Conservation (phyloP, 2,888 invertebrate species). For the Beris chalybata region DNA sequence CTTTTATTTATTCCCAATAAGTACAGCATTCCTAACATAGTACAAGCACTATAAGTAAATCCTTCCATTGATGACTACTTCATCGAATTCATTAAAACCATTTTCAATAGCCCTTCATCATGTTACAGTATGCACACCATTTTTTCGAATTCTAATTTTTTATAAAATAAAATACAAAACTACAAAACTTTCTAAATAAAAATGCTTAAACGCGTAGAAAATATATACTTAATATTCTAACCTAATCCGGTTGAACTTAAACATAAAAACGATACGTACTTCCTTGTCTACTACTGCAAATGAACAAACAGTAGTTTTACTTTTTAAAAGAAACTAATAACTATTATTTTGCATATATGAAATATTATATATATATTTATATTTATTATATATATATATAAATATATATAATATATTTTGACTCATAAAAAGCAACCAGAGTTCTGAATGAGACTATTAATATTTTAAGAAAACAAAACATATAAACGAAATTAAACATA, state of each 20-base stretch:
- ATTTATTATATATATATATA: no score
- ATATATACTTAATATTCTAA: no score
- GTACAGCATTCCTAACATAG: no score
- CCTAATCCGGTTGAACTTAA: conserved; percentile 11
- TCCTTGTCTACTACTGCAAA: conserved; percentile 51
- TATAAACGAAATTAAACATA: conserved; percentile 34
- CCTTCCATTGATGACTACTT: no score
- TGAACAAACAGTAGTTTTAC: conserved; percentile 56
- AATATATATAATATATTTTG: conserved; percentile 24
- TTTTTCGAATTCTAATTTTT: conserved; percentile 30
- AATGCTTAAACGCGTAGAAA: neutral
- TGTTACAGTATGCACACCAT: conserved; percentile 17
- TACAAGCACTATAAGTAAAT: no score
- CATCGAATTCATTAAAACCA: neutral
- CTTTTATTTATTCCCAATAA: conserved; percentile 4
- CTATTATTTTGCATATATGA: conserved; percentile 28
- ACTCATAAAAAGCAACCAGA: conserved; percentile 39
- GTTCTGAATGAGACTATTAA: conserved; percentile 57
- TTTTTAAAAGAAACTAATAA: conserved; percentile 32
- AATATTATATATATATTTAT: conserved; percentile 39
- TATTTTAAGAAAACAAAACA: conserved; percentile 32
- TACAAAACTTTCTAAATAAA: conserved; percentile 4
- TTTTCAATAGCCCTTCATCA: conserved; percentile 15
- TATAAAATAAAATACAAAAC: conserved; percentile 15
- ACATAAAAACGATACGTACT: conserved; percentile 37